Conservation (phyloP, 2,113 vertebrate species). For the Mormoops blainvillei region DNA sequence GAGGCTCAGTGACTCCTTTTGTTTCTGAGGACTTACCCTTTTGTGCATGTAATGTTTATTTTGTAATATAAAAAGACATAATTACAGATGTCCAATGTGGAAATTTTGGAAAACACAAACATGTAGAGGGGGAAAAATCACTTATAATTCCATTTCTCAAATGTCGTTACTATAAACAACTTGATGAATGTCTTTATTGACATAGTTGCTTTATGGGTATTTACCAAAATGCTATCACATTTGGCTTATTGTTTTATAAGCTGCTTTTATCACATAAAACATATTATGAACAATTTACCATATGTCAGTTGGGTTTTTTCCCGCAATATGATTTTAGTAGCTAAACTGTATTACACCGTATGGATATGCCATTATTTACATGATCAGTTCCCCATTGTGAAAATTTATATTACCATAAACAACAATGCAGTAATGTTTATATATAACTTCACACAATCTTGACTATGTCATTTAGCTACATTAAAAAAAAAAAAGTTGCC, state of each 20-base stretch:
- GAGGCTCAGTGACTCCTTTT: background rate
- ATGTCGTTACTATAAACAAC: background rate
- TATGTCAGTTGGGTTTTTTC: background rate
- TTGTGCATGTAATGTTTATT: background rate
- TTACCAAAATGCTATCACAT: background rate
- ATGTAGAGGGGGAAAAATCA: background rate
- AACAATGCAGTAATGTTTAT: background rate
- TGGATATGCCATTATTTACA: background rate
- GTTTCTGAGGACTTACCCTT: background rate
- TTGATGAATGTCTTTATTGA: background rate
- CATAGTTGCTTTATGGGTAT: background rate
- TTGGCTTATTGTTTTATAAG: conserved; percentile 5
- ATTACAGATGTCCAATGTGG: background rate
- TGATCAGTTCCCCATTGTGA: background rate
- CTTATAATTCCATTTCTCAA: background rate
- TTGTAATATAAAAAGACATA: background rate
- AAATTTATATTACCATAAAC: background rate
- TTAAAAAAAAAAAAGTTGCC: background rate
- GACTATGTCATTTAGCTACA: background rate
- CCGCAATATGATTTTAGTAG: conserved; percentile 10
- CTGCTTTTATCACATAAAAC: background rate
- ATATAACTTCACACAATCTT: background rate
- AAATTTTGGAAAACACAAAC: background rate
- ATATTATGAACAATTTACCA: background rate
- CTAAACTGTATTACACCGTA: background rate